phyloP scores from a whole-genome alignment of 2,113 vertebrate genomes.

The Delphinapterus leucas region DNA sequence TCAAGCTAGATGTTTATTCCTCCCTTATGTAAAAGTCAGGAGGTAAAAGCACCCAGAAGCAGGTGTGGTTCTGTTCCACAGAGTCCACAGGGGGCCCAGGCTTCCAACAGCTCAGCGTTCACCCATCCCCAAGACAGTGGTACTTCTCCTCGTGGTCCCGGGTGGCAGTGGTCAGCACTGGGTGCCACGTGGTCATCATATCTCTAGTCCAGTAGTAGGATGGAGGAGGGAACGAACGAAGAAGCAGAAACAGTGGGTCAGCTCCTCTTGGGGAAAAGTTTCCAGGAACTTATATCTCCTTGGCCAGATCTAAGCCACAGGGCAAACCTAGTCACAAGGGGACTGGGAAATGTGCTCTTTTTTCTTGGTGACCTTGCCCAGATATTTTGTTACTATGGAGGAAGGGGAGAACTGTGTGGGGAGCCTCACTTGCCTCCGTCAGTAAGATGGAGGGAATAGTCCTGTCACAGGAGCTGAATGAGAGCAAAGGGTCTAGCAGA shows the following conservation, averaged over 20 bases:
- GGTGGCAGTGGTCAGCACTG: not conserved
- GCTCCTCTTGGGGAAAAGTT: not conserved
- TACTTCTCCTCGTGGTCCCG: not conserved
- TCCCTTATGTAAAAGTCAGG: not conserved
- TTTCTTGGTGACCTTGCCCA: not conserved
- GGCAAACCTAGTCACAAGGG: not conserved
- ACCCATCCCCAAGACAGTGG: not conserved
- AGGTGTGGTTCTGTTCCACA: not conserved
- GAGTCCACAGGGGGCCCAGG: no score
- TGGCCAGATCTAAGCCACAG: not conserved
- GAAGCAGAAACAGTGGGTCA: not conserved
- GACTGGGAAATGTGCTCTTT: not conserved
- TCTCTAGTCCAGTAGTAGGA: no score
- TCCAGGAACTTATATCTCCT: not conserved
- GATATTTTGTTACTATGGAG: not conserved
- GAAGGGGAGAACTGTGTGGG: not conserved
- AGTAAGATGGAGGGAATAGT: not conserved
- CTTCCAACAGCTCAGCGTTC: not conserved
- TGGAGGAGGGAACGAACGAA: not conserved
- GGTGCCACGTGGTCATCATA: not conserved
- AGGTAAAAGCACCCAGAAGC: not conserved
- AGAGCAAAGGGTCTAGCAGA: not conserved
- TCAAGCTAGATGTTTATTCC: not conserved
- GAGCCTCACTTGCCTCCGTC: fast-evolving
- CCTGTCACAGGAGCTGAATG: not conserved